Percentiles rank a stretch among this genome's conserved stretches.
phyloP scores from a whole-genome alignment of 2,888 invertebrate genomes.

The Chrysomela aeneicollis region DNA sequence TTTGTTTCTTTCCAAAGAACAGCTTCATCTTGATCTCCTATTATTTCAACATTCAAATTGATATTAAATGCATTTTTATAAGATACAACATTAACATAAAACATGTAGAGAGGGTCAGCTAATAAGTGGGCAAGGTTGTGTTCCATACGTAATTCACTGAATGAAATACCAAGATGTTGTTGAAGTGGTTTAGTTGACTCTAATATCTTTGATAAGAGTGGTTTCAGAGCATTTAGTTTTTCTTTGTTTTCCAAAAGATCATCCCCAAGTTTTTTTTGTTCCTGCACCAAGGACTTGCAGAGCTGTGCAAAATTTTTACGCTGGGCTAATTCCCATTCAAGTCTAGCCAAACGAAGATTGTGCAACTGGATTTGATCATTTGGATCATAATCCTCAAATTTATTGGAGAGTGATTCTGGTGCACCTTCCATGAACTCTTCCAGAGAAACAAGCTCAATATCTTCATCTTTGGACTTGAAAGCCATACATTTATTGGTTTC shows the following conservation, averaged over 20 bases:
- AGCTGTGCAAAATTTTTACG: conserved; percentile 82
- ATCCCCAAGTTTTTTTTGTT: conserved; percentile 78
- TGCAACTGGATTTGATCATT: conserved; percentile 69
- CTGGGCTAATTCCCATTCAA: conserved; percentile 92
- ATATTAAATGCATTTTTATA: conserved; percentile 78
- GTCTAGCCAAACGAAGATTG: conserved; percentile 80
- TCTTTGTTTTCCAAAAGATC: conserved; percentile 56
- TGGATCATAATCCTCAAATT: conserved; percentile 52
- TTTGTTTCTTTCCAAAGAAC: conserved; percentile 63
- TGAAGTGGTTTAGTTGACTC: conserved; percentile 89
- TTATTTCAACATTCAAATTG: conserved; percentile 64
- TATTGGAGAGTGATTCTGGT: conserved; percentile 64
- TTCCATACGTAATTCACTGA: conserved; percentile 81
- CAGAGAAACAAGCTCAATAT: conserved; percentile 84
- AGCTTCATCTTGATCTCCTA: conserved; percentile 77
- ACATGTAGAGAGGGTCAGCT: conserved; percentile 83
- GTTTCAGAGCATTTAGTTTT: conserved; percentile 81
- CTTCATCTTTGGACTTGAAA: conserved; percentile 95
- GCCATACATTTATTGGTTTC: conserved; percentile 95
- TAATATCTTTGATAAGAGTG: conserved; percentile 75
- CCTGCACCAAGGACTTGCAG: conserved; percentile 77
- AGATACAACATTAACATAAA: conserved; percentile 85
- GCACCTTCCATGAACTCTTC: conserved; percentile 86
- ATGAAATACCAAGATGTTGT: conserved; percentile 82
- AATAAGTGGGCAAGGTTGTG: conserved; percentile 78